These are phyloP conservation scores for Pteropus alecto DNA, from an alignment of 2,113 vertebrate genomes.

Conservation along the genomic window DNA sequence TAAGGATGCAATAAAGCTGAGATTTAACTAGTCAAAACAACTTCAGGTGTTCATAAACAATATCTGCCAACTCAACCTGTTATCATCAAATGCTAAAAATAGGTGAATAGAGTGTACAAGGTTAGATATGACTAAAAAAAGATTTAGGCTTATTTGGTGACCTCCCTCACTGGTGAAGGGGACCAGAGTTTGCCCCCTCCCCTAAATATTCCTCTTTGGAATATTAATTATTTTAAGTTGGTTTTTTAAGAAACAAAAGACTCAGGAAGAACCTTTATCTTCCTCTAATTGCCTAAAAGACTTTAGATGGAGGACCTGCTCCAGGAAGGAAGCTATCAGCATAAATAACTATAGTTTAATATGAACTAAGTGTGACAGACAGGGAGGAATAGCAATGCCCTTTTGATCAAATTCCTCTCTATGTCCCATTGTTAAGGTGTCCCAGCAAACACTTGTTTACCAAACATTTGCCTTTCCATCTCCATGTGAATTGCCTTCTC, in stretches of 20 bases:
- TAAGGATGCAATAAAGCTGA: constrained; percentile 89
- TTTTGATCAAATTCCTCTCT: neutral
- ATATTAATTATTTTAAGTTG: neutral
- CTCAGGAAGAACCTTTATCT: neutral
- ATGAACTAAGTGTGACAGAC: neutral
- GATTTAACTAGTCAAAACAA: constrained; percentile 86
- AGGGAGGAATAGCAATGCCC: neutral
- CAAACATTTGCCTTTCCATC: neutral
- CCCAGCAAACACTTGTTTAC: neutral
- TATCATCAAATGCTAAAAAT: constrained; percentile 79
- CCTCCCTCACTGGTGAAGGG: constrained; percentile 73
- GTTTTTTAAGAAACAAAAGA: neutral
- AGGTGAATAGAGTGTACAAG: constrained; percentile 73
- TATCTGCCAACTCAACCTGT: constrained; percentile 80
- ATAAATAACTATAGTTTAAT: neutral
- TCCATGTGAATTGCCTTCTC: neutral
- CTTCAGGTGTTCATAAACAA: constrained; percentile 81
- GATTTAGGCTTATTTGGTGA: constrained; percentile 79
- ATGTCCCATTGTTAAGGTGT: neutral
- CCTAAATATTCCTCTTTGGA: neutral
- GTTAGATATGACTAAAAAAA: constrained; percentile 74
- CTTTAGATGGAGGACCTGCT: neutral
- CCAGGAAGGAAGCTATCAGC: neutral
- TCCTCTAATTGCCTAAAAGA: neutral
- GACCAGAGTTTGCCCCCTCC: neutral